A percentile compares a stretch with the other conserved stretches of the same genome.
These are phyloP conservation scores for Psittacula echo DNA, from an alignment of 2,797 vertebrate species.

Conservation along the genomic window DNA sequence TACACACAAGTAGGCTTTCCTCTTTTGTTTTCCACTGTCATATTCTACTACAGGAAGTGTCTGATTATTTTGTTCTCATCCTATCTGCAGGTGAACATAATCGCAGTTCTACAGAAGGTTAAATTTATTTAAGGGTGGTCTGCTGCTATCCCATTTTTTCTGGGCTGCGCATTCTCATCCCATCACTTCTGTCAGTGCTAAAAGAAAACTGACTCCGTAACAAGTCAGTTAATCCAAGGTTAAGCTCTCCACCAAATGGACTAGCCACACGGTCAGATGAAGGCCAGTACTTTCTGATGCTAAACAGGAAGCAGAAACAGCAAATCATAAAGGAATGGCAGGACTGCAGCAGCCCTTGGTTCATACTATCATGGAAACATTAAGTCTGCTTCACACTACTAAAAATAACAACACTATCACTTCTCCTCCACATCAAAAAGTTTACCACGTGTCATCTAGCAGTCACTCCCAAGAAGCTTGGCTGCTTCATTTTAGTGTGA, in stretches of 20 bases:
- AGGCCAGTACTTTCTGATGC: neutral
- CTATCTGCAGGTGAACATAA: neutral
- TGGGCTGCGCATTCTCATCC: neutral
- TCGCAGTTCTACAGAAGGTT: neutral
- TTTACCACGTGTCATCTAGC: neutral
- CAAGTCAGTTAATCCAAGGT: neutral
- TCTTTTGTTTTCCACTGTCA: neutral
- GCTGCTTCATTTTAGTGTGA: neutral
- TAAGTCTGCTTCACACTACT: neutral
- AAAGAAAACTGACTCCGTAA: neutral
- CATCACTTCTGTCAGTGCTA: neutral
- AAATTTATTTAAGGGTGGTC: neutral
- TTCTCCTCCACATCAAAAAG: slow-evolving; percentile 18
- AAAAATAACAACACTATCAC: slow-evolving; percentile 19
- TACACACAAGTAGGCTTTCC: neutral
- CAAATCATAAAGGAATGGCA: slow-evolving; percentile 43
- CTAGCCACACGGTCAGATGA: neutral
- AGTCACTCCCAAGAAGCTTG: neutral
- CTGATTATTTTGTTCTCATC: neutral
- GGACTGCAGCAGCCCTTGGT: neutral
- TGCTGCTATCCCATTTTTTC: neutral
- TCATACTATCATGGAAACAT: slow-evolving; percentile 9
- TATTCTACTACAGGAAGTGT: neutral
- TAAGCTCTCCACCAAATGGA: neutral
- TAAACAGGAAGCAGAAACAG: slow-evolving; percentile 28